A percentile compares a stretch with the other conserved stretches of the same genome.
Evolutionary conservation across 2,113 vertebrate species (phyloP).

Genomic region (Cnemophilus loriae): DNA sequence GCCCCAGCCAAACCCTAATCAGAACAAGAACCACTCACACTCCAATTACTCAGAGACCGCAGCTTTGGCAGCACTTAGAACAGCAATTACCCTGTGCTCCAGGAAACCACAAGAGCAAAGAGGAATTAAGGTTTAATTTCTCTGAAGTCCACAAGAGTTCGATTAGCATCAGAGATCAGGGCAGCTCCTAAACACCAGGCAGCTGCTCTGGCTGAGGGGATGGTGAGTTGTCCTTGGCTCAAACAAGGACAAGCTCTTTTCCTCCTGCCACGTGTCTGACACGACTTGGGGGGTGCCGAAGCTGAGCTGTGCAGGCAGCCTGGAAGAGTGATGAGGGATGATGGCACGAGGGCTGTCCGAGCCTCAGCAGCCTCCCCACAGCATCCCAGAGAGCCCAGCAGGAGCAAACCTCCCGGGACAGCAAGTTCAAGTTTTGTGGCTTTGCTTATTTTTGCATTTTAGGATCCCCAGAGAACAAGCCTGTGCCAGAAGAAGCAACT

Average conservation of each 20-base stretch:
- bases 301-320: background rate
- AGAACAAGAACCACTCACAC: background rate
- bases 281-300: accelerated
- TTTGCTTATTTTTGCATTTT: background rate
- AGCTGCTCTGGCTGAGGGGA: background rate
- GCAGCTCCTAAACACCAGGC: background rate
- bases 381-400: background rate
- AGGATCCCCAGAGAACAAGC: background rate
- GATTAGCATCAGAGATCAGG: background rate
- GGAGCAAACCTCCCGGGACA: background rate
- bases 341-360: accelerated
- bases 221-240: background rate
- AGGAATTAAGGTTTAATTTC: constrained; percentile 24
- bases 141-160: background rate
- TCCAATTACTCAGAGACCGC: constrained; percentile 19
- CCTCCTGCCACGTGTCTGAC: background rate
- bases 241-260: background rate
- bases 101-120: constrained; percentile 40
- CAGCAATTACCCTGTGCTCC: constrained; percentile 10
- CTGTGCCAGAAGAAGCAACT: background rate
- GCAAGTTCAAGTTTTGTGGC: background rate
- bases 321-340: background rate
- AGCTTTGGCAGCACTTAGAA: background rate
- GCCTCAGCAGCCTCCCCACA: background rate
- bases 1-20: background rate